Base-by-base conservation (phyloP, 2,113 vertebrate genomes). In the Nycticebus coucang region DNA sequence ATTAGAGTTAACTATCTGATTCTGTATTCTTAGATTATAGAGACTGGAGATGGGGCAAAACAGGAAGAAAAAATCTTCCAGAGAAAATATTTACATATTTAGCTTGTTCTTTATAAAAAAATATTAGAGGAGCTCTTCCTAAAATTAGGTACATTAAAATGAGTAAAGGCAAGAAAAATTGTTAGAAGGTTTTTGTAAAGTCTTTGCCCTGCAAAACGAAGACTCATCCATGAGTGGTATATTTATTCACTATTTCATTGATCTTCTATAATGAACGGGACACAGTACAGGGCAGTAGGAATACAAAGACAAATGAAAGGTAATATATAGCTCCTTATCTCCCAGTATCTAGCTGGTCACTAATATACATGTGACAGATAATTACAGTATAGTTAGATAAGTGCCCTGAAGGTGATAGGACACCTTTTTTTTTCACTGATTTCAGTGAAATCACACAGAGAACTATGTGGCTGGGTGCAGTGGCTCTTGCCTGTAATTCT, bases 71-170 rank as follows among this genome's bases (percentile, higher is more conserved):
- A 64, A 77, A 50, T 66, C 41, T 69, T 62, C 15, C 30, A 81
- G 33, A 37, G 92, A 68, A 80, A 69, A 50, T 93, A 77, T 72
- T 93, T 92, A 77, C 17, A n/a, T 69, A 72, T 64, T 64, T 72
- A 74, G 26, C 80, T 88, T 94, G 26, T 71, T 96, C 22, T 86
- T 84, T 77, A 88, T 90, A 55, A 92, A 83, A 83, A 96, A 85
- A 93, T 91, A 12, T 15, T 68, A 5, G 17, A n/a, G 30, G 14
- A 85, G 5, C 24, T 28, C 41, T 84, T 91, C 21, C 80, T 95
- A 78, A 95, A 57, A 68, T 89, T 81, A 69, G 33, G 30, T 80
- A 89, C 21, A 55, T 92, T 91, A 33, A 91, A 86, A 60, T 84
- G 28, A 93, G n/a, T 79, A 93, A 59, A 96, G 7, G 26, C 26